phyloP scores from a whole-genome alignment of 2,888 invertebrate genomes.

The Herminia tarsipennalis region DNA sequence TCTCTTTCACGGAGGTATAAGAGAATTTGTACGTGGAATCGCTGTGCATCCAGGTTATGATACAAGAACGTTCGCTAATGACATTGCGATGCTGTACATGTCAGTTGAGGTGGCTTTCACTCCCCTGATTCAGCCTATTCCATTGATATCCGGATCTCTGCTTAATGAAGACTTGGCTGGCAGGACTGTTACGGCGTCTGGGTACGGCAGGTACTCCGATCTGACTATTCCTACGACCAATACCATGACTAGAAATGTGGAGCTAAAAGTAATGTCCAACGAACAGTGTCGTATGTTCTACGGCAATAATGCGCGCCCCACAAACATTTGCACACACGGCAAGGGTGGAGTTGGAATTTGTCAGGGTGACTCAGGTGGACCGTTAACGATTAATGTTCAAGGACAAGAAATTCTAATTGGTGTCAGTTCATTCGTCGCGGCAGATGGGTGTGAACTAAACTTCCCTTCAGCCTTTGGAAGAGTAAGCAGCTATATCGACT shows the following conservation, averaged over 20 bases:
- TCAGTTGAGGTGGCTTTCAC: constrained; percentile 53
- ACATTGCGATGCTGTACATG: constrained; percentile 65
- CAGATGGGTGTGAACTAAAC: constrained; percentile 65
- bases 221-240: constrained; percentile 54
- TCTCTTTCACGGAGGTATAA: constrained; percentile 67
- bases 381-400: constrained; percentile 53
- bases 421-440: constrained; percentile 72
- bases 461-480: constrained; percentile 69
- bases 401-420: constrained; percentile 63
- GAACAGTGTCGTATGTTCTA: constrained; percentile 54
- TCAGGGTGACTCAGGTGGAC: constrained; percentile 73
- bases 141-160: constrained; percentile 52
- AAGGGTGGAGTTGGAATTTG: constrained; percentile 70
- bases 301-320: constrained; percentile 56
- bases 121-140: constrained; percentile 51
- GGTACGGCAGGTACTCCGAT: constrained; percentile 71
- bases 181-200: constrained; percentile 57
- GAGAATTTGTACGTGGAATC: constrained; percentile 50
- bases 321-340: constrained; percentile 71
- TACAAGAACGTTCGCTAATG: constrained; percentile 63
- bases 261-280: constrained; percentile 58
- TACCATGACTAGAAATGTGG: constrained; percentile 63
- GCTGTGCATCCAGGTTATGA: constrained; percentile 61
- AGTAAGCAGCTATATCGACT: constrained; percentile 59
- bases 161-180: constrained; percentile 52